Evolutionary conservation across 2,113 vertebrate species (phyloP), one percentile per base, ranked within the genome.

Genomic region (Phainopepla nitens): DNA sequence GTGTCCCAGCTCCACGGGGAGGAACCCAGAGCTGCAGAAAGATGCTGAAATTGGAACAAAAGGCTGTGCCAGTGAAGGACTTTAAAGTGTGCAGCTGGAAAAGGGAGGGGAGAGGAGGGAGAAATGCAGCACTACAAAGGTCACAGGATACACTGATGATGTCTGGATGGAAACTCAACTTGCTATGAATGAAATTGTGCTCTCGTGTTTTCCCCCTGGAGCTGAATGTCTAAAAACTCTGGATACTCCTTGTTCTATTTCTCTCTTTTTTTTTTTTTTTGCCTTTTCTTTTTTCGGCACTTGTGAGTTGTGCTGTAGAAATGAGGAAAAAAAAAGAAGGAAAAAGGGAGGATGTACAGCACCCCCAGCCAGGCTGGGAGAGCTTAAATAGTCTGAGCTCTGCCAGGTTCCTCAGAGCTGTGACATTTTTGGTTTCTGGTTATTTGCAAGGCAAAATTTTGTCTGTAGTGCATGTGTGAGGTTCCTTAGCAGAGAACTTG

Each of bases 141-240:
- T 96, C 93, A 93, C 76, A 96, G 93, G 90, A 92, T 94, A 5
- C 69, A 80, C 94, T 69, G 85, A 69, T 92, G 90, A 65, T 91
- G 76, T 95, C 96, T 92, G 91, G 81, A 95, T 97, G 97, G 96
- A 96, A 97, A 97, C 86, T 94, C 50, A 69, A 9, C 88, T 95
- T 76, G 93, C 94, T 91, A 39, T 96, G 94, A 97, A 96, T 97
- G 92, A 97, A 95, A 77, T 9, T 76, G 82, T 3, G 35, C 92
- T 92, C 87, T 93, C 22, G 77, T 33, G 58, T 62, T 95, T 96
- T 97, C 96, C 95, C 94, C 61, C 53, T 88, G 93, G 95, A 93
- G 82, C 94, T 82, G 29, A 54, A 73, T 80, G 94, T 95, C 94
- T 90, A n/a, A 94, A 97, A 77, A 78, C 28, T 85, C 89, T 76